Evolutionary conservation across 1,140 invertebrate species (phyloP).

Genomic region (Neodiprion fabricii): DNA sequence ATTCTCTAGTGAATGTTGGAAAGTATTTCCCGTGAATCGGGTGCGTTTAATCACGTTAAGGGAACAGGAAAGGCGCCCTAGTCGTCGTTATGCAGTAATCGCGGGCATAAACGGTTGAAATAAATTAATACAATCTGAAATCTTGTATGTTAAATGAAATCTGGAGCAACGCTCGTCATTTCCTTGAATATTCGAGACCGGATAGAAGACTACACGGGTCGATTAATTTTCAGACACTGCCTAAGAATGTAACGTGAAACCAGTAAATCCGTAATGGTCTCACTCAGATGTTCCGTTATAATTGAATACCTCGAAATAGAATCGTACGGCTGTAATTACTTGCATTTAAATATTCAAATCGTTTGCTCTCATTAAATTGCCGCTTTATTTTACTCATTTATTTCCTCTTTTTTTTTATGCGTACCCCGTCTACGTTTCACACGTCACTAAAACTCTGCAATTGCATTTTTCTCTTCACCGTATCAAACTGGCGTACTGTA

Average conservation of each 20-base stretch:
- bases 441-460: not conserved
- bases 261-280: not conserved
- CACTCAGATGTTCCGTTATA: not conserved
- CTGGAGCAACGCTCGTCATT: too few species aligned
- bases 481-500: too few species aligned
- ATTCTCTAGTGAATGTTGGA: not conserved
- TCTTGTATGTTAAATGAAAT: too few species aligned
- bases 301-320: slow-evolving; percentile 1
- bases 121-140: too few species aligned
- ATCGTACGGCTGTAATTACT: not conserved
- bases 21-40: not conserved
- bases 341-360: slow-evolving; percentile 1
- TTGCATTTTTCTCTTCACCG: not conserved
- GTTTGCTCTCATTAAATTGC: not conserved
- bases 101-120: too few species aligned
- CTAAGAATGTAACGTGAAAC: not conserved
- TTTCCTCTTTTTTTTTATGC: not conserved
- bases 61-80: not conserved
- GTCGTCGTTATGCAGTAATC: not conserved
- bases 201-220: not conserved
- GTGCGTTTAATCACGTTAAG: not conserved
- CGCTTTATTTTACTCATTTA: not conserved
- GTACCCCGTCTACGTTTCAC: not conserved
- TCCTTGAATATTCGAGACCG: too few species aligned
- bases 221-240: too few species aligned